phyloP scores from a whole-genome alignment of 2,797 vertebrate species.

The Acanthornis magna region DNA sequence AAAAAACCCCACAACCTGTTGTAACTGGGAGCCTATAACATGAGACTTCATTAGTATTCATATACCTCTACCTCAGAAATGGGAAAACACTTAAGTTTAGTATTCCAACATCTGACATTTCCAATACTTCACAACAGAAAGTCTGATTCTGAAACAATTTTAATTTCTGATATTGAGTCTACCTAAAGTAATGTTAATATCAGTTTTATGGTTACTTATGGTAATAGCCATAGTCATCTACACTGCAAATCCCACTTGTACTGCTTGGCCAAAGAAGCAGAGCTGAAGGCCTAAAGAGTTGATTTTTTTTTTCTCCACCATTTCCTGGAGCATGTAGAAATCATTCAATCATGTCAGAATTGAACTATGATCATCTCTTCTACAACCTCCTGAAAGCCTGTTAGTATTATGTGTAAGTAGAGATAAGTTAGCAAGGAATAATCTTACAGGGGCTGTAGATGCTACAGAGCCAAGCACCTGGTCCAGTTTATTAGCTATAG shows the following conservation, averaged over 20 bases:
- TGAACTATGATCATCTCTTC: background rate
- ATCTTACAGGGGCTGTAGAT: background rate
- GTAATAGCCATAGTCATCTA: background rate
- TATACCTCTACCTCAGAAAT: background rate
- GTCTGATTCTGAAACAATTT: background rate
- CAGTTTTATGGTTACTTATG: background rate
- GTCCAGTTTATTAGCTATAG: background rate
- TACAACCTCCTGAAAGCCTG: background rate
- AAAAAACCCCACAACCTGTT: background rate
- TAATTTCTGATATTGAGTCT: background rate
- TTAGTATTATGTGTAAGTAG: fast-evolving
- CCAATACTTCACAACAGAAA: background rate
- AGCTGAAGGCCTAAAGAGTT: background rate
- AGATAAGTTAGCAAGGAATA: background rate
- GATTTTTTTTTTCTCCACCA: background rate
- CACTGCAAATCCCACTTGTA: background rate
- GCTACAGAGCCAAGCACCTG: background rate
- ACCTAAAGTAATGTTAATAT: background rate
- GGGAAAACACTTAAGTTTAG: background rate
- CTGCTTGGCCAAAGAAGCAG: background rate
- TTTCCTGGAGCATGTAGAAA: background rate
- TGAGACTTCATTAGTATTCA: background rate
- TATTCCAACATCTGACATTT: background rate
- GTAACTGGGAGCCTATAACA: background rate
- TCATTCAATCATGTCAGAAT: background rate